These are phyloP conservation scores for Alcedo quadribrachys DNA, from an alignment of 2,797 vertebrate species.

Conservation along the genomic window DNA sequence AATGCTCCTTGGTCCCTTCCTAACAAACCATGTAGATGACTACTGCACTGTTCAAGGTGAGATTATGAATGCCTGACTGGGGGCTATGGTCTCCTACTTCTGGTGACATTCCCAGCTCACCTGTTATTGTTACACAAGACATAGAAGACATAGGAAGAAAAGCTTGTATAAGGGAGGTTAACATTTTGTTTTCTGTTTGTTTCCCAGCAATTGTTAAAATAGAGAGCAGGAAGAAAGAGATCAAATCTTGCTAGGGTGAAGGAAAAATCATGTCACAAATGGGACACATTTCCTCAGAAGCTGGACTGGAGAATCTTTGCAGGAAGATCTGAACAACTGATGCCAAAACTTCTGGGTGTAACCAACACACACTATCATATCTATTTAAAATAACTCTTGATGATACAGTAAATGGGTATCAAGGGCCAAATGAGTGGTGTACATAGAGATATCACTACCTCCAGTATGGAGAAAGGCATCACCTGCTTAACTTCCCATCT, in stretches of 20 bases:
- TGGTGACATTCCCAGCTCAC: not conserved
- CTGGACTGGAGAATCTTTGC: not conserved
- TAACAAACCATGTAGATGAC: accelerated
- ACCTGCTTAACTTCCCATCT: not conserved
- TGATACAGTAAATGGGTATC: not conserved
- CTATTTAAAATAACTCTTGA: not conserved
- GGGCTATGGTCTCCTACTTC: not conserved
- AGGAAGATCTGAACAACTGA: not conserved
- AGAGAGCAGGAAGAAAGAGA: not conserved
- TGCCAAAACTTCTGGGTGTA: not conserved
- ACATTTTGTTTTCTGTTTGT: not conserved
- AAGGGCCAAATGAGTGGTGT: not conserved
- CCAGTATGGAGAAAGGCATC: not conserved
- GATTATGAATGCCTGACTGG: not conserved
- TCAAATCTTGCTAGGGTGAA: not conserved
- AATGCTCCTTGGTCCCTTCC: not conserved
- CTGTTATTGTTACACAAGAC: not conserved
- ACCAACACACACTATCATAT: not conserved
- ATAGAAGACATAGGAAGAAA: not conserved
- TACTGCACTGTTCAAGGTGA: not conserved
- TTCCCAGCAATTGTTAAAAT: not conserved
- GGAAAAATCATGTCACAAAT: not conserved
- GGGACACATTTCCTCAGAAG: not conserved
- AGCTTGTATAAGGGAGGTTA: not conserved
- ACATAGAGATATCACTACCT: not conserved